Percentiles rank a stretch among this genome's conserved stretches.
phyloP scores from a whole-genome alignment of 1,140 invertebrate species.

The Ptiloglossa arizonensis region DNA sequence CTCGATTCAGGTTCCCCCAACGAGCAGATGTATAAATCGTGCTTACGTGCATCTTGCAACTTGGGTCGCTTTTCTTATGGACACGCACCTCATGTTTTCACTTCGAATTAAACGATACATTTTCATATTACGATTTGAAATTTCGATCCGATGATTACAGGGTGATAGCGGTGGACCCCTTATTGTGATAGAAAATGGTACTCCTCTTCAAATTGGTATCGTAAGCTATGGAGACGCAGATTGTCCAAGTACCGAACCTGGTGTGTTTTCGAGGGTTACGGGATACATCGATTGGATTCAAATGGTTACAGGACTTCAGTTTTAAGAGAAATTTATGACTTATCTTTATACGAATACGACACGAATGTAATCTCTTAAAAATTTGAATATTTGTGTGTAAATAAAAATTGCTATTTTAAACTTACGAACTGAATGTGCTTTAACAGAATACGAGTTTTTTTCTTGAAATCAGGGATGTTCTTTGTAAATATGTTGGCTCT shows the following conservation, averaged over 20 bases:
- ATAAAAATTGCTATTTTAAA: not conserved
- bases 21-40: no score
- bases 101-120: no score
- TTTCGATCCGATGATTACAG: conserved; percentile 9
- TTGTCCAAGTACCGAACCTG: conserved; percentile 62
- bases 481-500: not conserved
- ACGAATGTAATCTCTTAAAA: not conserved
- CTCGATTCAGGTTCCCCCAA: no score
- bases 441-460: no score
- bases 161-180: conserved; percentile 68
- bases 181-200: conserved; percentile 22
- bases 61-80: no score
- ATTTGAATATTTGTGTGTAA: not conserved
- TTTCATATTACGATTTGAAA: no score
- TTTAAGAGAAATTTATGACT: not conserved
- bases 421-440: no score
- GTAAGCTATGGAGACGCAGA: conserved; percentile 65
- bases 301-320: conserved; percentile 3
- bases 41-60: no score
- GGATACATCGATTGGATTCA: conserved; percentile 33
- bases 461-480: not conserved
- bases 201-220: conserved; percentile 63
- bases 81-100: no score
- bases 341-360: not conserved
- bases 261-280: conserved; percentile 57